These are phyloP conservation scores for Chaenocephalus aceratus DNA, from an alignment of 2,113 vertebrate species.

Conservation along the genomic window DNA sequence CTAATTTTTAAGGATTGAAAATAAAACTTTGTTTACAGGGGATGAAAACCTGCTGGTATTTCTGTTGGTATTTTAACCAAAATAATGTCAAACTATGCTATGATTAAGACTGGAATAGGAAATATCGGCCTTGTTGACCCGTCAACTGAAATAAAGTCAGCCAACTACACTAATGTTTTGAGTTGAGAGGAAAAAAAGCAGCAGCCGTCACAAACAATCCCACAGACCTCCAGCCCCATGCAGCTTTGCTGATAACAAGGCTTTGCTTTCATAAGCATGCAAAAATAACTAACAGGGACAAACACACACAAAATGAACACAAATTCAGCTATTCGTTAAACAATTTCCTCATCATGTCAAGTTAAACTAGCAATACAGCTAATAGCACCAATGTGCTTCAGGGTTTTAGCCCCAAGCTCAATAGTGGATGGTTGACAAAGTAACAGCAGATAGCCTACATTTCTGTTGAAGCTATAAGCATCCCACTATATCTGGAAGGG, in stretches of 20 bases:
- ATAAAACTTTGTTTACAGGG: neutral
- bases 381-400: constrained; percentile 22
- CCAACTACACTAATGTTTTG: constrained; percentile 13
- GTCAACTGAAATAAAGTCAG: constrained; percentile 33
- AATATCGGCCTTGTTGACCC: neutral
- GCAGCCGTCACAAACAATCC: constrained; percentile 32
- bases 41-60: neutral
- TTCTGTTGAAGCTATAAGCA: constrained; percentile 52
- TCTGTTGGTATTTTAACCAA: neutral
- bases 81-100: neutral
- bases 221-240: constrained; percentile 24
- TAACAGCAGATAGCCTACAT: constrained; percentile 58
- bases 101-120: neutral
- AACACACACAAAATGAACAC: neutral
- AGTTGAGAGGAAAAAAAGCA: constrained; percentile 1
- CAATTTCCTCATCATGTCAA: constrained; percentile 37
- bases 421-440: constrained; percentile 51
- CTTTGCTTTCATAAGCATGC: constrained; percentile 29
- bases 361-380: constrained; percentile 32
- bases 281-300: neutral
- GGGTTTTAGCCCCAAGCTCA: constrained; percentile 43
- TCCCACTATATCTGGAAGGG: constrained; percentile 58
- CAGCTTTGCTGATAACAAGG: constrained; percentile 37
- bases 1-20: neutral
- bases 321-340: constrained; percentile 12